Percentiles rank a stretch among this genome's conserved stretches.
Evolutionary conservation across 2,113 vertebrate genomes (phyloP).

Genomic region (Phasianus colchicus): DNA sequence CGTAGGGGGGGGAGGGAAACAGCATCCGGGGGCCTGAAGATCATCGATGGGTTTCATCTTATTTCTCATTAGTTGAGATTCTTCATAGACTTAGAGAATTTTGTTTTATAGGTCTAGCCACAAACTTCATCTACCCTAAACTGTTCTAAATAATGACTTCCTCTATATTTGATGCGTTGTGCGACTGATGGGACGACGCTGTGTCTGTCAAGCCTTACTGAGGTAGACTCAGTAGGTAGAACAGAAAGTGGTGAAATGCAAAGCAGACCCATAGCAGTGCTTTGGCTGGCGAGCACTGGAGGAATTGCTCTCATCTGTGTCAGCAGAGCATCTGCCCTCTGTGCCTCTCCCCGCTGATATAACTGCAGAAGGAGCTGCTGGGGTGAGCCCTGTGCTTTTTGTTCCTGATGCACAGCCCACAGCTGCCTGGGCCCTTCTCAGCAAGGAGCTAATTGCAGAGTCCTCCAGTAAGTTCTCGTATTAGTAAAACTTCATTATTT

Average conservation of each 20-base stretch:
- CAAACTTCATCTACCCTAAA: background rate
- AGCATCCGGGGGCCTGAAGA: background rate
- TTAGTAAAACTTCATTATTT: background rate
- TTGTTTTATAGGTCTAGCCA: background rate
- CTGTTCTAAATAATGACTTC: background rate
- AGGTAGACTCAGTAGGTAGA: background rate
- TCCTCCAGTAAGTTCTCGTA: background rate
- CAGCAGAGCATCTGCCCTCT: background rate
- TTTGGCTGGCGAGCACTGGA: fast-evolving
- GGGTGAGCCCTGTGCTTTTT: background rate
- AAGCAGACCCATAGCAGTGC: background rate
- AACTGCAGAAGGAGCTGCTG: background rate
- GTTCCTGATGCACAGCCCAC: too few relatives aligned
- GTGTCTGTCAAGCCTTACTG: background rate
- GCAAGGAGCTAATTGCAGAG: background rate
- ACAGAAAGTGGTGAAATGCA: background rate
- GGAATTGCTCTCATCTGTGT: fast-evolving
- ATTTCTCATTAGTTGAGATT: background rate
- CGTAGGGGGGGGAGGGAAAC: fast-evolving
- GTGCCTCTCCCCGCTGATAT: background rate
- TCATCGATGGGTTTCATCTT: fast-evolving
- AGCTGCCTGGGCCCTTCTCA: background rate
- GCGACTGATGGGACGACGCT: background rate
- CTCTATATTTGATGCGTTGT: background rate
- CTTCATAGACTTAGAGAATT: background rate